Evolutionary conservation across 1,140 invertebrate genomes (phyloP).

Genomic region (Hyphantria cunea): DNA sequence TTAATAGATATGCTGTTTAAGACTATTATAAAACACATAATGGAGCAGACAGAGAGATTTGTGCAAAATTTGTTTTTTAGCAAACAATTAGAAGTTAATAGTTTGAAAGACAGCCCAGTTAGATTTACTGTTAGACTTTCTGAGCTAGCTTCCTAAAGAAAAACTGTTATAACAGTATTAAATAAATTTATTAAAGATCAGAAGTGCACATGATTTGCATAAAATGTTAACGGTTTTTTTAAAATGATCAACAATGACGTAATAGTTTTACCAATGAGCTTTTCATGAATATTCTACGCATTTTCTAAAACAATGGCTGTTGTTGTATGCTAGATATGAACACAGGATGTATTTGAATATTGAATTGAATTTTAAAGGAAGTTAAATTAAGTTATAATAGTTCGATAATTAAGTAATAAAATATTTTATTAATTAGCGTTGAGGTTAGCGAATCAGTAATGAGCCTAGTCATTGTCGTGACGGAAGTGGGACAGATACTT

Average conservation of each 20-base stretch:
- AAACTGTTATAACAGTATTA: no score
- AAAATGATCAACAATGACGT: no score
- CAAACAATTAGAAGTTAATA: slow-evolving; percentile 50
- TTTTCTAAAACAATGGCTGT: background rate
- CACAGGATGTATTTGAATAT: slow-evolving; percentile 15
- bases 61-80: slow-evolving; percentile 60
- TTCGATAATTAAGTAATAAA: slow-evolving; percentile 29
- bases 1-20: slow-evolving; percentile 25
- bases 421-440: slow-evolving; percentile 22
- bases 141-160: slow-evolving; percentile 1
- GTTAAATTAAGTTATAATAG: slow-evolving; percentile 5
- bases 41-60: slow-evolving; percentile 49
- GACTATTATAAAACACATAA: slow-evolving; percentile 33
- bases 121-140: slow-evolving; percentile 24
- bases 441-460: slow-evolving; percentile 11
- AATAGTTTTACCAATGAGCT: no score
- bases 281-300: background rate
- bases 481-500: slow-evolving; percentile 20
- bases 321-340: background rate
- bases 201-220: no score
- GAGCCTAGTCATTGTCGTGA: slow-evolving; percentile 15
- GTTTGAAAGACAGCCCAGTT: slow-evolving; percentile 3
- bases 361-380: slow-evolving; percentile 21
- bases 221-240: no score
- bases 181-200: no score